Percentiles rank a stretch among this genome's conserved stretches.
These are phyloP conservation scores for Isoperla grammatica DNA, from an alignment of 2,888 invertebrate species.

Conservation along the genomic window DNA sequence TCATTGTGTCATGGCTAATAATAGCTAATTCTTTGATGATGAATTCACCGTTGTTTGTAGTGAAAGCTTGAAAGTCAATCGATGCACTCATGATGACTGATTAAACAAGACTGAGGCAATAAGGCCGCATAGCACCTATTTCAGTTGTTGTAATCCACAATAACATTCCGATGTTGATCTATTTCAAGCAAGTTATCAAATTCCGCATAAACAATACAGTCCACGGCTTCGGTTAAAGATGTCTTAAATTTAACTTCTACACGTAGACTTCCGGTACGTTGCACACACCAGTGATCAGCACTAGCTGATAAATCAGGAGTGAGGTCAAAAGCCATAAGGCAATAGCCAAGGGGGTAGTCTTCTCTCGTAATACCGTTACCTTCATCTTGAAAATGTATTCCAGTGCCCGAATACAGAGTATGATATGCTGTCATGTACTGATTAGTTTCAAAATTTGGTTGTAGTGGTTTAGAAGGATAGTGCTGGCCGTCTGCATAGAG, in stretches of 20 bases:
- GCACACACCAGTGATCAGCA: neutral
- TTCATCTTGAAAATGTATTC: conserved; percentile 4
- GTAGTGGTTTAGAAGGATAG: neutral
- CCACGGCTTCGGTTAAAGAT: neutral
- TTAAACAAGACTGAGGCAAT: neutral
- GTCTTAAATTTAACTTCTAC: neutral
- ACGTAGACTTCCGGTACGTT: neutral
- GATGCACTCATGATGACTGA: neutral
- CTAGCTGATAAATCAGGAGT: neutral
- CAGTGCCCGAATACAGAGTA: conserved; percentile 20
- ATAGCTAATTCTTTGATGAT: neutral
- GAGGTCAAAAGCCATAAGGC: neutral
- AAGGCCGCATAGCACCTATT: neutral
- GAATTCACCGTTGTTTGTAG: neutral
- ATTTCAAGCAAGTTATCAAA: neutral
- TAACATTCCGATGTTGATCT: neutral
- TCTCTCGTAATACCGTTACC: neutral
- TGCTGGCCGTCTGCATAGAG: neutral
- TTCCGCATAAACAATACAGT: neutral
- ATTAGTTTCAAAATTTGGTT: neutral
- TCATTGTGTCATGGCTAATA: neutral
- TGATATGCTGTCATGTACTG: conserved; percentile 18
- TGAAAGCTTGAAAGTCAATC: neutral
- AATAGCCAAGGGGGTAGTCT: neutral
- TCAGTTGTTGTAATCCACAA: neutral